These are phyloP conservation scores for Sphaeramia orbicularis DNA, from an alignment of 2,797 vertebrate genomes.

Conservation along the genomic window DNA sequence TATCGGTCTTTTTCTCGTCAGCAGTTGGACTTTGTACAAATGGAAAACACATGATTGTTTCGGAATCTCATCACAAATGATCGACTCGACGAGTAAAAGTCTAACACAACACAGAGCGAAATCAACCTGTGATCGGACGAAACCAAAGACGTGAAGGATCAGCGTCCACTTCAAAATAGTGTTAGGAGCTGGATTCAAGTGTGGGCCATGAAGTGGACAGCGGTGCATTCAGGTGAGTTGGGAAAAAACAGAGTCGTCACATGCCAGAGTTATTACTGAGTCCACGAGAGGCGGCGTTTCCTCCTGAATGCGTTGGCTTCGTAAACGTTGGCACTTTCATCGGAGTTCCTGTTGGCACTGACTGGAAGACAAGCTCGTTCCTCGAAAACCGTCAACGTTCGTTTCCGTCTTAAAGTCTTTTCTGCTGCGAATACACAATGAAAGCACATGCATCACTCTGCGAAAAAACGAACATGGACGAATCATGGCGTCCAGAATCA, in stretches of 20 bases:
- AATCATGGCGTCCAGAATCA: neutral
- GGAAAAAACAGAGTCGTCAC: slow-evolving; percentile 23
- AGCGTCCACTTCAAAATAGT: slow-evolving; percentile 26
- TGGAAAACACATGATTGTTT: slow-evolving; percentile 46
- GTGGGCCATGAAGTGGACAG: slow-evolving; percentile 27
- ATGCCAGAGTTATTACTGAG: slow-evolving; percentile 33
- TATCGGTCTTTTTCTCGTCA: slow-evolving; percentile 69
- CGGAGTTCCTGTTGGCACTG: slow-evolving; percentile 54
- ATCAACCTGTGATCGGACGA: slow-evolving; percentile 13
- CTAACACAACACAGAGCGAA: slow-evolving; percentile 39
- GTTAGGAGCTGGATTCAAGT: slow-evolving; percentile 59
- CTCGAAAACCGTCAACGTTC: slow-evolving; percentile 10
- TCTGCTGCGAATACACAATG: slow-evolving; percentile 32
- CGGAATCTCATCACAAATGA: slow-evolving; percentile 58
- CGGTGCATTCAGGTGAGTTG: neutral
- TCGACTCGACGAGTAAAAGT: slow-evolving; percentile 19
- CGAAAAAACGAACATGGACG: neutral
- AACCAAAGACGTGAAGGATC: slow-evolving; percentile 44
- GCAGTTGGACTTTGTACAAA: slow-evolving; percentile 71
- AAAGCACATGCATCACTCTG: slow-evolving; percentile 49
- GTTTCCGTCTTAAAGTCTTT: slow-evolving; percentile 14
- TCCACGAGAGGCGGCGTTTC: slow-evolving; percentile 29
- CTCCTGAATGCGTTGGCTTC: slow-evolving; percentile 20
- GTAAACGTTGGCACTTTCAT: slow-evolving; percentile 55
- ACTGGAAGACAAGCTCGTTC: slow-evolving; percentile 74